These are phyloP conservation scores for Eurypyga helias DNA, from an alignment of 2,113 vertebrate genomes.

Conservation along the genomic window DNA sequence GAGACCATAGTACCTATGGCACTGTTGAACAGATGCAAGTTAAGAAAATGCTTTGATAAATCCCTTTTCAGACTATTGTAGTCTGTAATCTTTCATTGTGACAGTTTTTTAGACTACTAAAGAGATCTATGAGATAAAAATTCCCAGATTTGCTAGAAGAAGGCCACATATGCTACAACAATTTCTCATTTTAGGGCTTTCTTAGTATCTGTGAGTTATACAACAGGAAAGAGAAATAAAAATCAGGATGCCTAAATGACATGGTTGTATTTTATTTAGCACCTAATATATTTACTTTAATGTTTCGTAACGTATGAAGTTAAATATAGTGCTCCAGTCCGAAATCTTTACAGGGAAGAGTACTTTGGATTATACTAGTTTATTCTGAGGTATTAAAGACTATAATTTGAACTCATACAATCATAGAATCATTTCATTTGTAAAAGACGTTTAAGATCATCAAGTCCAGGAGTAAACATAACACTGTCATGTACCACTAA, in stretches of 20 bases:
- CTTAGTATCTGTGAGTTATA: background rate
- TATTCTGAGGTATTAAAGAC: background rate
- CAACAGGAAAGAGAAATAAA: background rate
- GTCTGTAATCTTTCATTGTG: background rate
- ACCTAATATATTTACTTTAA: background rate
- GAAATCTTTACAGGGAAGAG: background rate
- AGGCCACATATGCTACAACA: background rate
- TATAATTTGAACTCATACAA: background rate
- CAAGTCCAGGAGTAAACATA: background rate
- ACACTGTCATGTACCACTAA: background rate
- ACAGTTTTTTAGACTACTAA: background rate
- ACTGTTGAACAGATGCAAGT: background rate
- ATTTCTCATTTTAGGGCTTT: background rate
- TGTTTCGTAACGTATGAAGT: background rate
- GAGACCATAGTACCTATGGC: background rate
- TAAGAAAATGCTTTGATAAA: slow-evolving; percentile 26
- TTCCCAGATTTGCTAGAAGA: background rate
- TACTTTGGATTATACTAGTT: background rate
- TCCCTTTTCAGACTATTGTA: background rate
- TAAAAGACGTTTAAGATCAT: background rate
- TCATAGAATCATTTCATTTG: background rate
- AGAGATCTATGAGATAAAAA: slow-evolving; percentile 16
- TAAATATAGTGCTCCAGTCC: background rate
- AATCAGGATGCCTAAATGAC: background rate
- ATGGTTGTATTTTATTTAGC: background rate